Base-by-base conservation (phyloP, 2,113 vertebrate species). In the Sardina pilchardus region DNA sequence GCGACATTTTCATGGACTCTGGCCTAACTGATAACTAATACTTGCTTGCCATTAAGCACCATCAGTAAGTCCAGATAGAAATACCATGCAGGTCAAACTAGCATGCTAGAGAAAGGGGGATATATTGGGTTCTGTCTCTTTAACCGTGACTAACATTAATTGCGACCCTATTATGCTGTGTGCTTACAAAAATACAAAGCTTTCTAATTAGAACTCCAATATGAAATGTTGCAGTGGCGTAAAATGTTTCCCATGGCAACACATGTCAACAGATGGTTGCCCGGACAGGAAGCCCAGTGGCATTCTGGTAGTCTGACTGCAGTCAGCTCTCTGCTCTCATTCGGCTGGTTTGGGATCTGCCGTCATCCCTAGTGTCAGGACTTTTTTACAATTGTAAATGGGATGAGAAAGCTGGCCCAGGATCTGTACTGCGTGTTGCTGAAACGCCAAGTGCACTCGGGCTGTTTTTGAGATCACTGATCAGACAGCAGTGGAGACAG, bases 191-290 rank as follows among this genome's bases (percentile, higher is more conserved):
- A 78, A 78, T 78, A 78, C 26, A 78, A 4, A 94, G 83, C 81
- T 91, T 93, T 96, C 94, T 95, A 95, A 96, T 97, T 96, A 95
- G 93, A 91, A 89, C 89, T 91, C 93, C 94, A 90, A 82, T 93
- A 93, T 95, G 94, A 96, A 93, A 95, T 94, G 92, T 93, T 88
- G 85, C 93, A 78, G 91, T 93, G 86, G 89, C 59, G 50, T 92
- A 94, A 94, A 94, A 95, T 93, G 92, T 92, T 93, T 94, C 93
- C 91, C 94, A 93, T 94, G 94, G 94, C 86, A 93, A 96, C 96
- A 90, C 92, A 83, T 93, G 91, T 93, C 93, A 96, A 94, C 96
- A 96, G 90, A 88, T 88, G 91, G 91, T 89, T 93, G 88, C 90
- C 92, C 90, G 81, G 91, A 67, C 87, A 94, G 91, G 90, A 87